Conservation (phyloP, 1,140 invertebrate species). For the Tetramorium alpestre region DNA sequence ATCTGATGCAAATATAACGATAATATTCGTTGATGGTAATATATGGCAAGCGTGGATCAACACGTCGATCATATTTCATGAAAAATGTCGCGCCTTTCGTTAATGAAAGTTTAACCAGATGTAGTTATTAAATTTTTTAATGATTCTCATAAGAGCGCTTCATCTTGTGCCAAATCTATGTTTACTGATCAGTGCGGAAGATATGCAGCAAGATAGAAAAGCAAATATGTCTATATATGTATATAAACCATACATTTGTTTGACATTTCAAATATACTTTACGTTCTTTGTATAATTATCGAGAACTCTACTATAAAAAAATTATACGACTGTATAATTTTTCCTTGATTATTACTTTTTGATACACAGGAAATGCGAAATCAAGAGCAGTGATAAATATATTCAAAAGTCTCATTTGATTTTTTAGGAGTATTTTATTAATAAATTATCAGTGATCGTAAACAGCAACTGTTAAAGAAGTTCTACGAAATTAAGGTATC, state of each 20-base stretch:
- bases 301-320: background rate
- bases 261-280: background rate
- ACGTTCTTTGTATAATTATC: background rate
- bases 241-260: background rate
- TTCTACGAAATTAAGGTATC: background rate
- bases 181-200: background rate
- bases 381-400: background rate
- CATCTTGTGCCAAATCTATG: background rate
- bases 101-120: constrained; percentile 30
- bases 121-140: constrained; percentile 41
- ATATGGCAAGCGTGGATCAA: background rate
- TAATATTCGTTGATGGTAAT: constrained; percentile 17
- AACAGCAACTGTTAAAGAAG: background rate
- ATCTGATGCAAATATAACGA: constrained; percentile 33
- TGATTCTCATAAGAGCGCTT: background rate
- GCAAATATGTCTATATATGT: background rate
- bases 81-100: background rate
- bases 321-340: background rate
- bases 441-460: background rate
- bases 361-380: background rate
- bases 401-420: background rate
- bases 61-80: constrained; percentile 36
- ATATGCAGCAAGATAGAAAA: too few species aligned
- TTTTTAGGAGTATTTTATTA: background rate
- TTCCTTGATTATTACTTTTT: background rate